These are phyloP conservation scores for Rhynchopsitta pachyrhyncha DNA, from an alignment of 2,113 vertebrate species.

Conservation along the genomic window DNA sequence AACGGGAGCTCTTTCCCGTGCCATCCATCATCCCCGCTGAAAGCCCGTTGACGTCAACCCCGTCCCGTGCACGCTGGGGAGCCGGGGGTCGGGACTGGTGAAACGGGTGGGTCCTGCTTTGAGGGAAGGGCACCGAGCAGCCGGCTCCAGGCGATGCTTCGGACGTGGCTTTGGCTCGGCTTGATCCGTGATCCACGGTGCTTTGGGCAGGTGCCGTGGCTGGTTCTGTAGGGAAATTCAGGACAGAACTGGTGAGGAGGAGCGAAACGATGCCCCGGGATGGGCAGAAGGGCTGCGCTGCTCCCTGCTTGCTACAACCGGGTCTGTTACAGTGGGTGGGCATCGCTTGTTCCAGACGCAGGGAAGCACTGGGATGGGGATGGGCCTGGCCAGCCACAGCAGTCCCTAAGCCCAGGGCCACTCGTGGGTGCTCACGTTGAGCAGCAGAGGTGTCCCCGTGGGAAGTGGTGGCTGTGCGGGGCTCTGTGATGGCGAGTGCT, in stretches of 20 bases:
- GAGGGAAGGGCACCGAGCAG: not conserved
- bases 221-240: not conserved
- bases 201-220: not conserved
- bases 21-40: constrained; percentile 47
- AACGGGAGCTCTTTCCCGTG: constrained; percentile 7
- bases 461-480: not conserved
- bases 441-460: accelerated
- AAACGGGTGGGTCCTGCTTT: not conserved
- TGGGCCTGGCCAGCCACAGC: not conserved
- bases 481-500: not conserved
- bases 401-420: not conserved
- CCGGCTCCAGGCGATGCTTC: not conserved
- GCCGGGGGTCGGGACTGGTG: not conserved
- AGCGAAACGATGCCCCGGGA: accelerated
- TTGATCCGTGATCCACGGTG: accelerated
- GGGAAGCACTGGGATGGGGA: accelerated
- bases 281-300: not conserved
- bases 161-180: accelerated
- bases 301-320: not conserved
- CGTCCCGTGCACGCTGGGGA: not conserved
- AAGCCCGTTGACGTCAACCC: constrained; percentile 38
- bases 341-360: not conserved
- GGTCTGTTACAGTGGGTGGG: not conserved
- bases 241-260: not conserved
- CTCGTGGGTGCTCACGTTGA: accelerated